These are phyloP conservation scores for Nyleta sp. DNA, from an alignment of 2,888 invertebrate species.

Conservation along the genomic window DNA sequence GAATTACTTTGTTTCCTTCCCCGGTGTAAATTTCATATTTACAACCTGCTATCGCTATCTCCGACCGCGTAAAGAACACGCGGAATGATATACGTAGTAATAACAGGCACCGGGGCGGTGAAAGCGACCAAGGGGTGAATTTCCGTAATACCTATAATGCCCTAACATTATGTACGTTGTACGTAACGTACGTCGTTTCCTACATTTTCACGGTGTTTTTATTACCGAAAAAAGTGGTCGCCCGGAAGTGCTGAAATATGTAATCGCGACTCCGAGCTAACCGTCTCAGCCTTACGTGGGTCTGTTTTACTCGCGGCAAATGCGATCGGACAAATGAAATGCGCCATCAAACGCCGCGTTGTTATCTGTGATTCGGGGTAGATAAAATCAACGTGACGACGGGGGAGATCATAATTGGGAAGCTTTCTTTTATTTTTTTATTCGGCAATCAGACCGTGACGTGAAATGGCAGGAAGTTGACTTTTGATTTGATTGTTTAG, in stretches of 20 bases:
- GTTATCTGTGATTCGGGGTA: slow-evolving; percentile 16
- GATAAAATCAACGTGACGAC: slow-evolving; percentile 3
- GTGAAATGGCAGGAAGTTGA: not conserved
- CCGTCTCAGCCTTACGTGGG: slow-evolving; percentile 27
- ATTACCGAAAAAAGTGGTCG: slow-evolving; percentile 72
- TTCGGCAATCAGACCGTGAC: slow-evolving; percentile 4
- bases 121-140: slow-evolving; percentile 75
- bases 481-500: not conserved
- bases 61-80: slow-evolving; percentile 73
- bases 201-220: slow-evolving; percentile 73
- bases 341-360: not conserved
- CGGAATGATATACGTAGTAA: slow-evolving; percentile 79
- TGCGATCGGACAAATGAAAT: slow-evolving; percentile 33
- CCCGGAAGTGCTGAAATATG: slow-evolving; percentile 71
- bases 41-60: slow-evolving; percentile 71
- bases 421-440: not conserved
- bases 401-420: not conserved
- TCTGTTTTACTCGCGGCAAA: slow-evolving; percentile 30
- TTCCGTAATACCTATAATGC: slow-evolving; percentile 77
- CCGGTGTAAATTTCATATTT: slow-evolving; percentile 74
- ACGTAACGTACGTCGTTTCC: slow-evolving; percentile 67
- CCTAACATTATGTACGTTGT: slow-evolving; percentile 69
- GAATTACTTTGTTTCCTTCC: slow-evolving; percentile 64
- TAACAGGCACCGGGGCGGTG: slow-evolving; percentile 75
- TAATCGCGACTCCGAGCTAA: slow-evolving; percentile 60